A percentile compares a stretch with the other conserved stretches of the same genome.
phyloP scores from a whole-genome alignment of 2,797 vertebrate genomes.

The Chloroceryle amazona region DNA sequence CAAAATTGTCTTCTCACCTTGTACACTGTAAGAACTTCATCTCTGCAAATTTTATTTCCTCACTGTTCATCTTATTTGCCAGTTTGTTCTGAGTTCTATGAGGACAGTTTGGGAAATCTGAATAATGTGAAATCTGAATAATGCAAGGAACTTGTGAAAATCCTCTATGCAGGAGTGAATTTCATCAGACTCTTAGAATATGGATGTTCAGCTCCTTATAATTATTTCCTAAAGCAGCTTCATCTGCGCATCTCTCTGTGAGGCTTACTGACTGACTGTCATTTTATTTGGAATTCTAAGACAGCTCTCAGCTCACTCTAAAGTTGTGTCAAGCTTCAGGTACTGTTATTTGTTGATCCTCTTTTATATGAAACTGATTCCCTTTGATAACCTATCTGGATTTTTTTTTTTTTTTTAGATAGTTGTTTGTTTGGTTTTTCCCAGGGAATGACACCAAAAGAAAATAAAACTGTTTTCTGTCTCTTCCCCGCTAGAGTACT shows the following conservation, averaged over 20 bases:
- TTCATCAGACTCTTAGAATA: not conserved
- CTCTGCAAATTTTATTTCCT: not conserved
- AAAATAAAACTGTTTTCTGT: too few species aligned
- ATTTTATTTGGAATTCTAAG: conserved; percentile 42
- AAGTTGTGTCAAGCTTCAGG: conserved; percentile 63
- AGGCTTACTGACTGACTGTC: not conserved
- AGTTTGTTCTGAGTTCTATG: not conserved
- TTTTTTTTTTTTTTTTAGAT: conserved; percentile 1
- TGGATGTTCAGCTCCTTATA: not conserved
- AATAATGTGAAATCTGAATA: not conserved
- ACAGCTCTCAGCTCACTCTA: conserved; percentile 41
- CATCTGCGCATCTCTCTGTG: not conserved
- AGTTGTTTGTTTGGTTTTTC: too few species aligned
- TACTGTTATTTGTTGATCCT: conserved; percentile 65
- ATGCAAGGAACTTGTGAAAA: not conserved
- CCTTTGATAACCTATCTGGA: conserved; percentile 41
- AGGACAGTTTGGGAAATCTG: not conserved
- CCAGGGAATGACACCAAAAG: too few species aligned
- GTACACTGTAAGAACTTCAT: not conserved
- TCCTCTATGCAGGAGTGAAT: not conserved
- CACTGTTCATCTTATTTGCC: not conserved
- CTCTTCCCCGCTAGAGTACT: not conserved
- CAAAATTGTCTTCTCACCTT: not conserved
- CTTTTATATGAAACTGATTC: conserved; percentile 65
- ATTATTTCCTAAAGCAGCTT: conserved; percentile 27